A percentile compares a stretch with the other conserved stretches of the same genome.
Evolutionary conservation across 37 sponge, comb jelly and placozoan species (phyloP).

Genomic region (Agelas oroides): DNA sequence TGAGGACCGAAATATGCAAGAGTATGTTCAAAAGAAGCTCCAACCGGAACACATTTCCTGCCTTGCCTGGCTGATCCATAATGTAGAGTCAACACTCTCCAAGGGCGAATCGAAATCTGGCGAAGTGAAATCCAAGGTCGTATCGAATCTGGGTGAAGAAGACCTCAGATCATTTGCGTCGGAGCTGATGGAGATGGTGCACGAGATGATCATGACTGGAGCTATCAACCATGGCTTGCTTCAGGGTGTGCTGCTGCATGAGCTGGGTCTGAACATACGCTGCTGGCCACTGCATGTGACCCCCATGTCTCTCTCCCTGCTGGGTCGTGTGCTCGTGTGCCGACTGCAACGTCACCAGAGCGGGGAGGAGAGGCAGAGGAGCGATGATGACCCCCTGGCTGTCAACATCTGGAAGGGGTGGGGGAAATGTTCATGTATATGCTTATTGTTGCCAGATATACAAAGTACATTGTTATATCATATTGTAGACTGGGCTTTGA

Average conservation of each 20-base stretch:
- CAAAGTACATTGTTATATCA: neutral
- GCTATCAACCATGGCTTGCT: conserved; percentile 9
- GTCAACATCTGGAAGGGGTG: conserved; percentile 83
- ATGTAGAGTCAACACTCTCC: conserved; percentile 15
- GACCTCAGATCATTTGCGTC: conserved; percentile 5
- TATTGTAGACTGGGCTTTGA: no score
- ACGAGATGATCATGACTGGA: conserved; percentile 49
- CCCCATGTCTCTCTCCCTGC: conserved; percentile 48
- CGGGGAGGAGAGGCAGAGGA: no score
- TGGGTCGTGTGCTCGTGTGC: conserved; percentile 71
- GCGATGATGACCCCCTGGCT: conserved; percentile 61
- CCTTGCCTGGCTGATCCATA: conserved; percentile 52
- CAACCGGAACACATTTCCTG: conserved; percentile 43
- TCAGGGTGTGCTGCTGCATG: conserved; percentile 61
- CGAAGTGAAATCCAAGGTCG: neutral
- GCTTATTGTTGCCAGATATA: neutral
- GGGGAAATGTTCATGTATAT: neutral
- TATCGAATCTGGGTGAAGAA: neutral
- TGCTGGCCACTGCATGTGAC: conserved; percentile 75
- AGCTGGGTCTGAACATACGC: conserved; percentile 64
- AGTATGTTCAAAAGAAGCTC: conserved; percentile 15
- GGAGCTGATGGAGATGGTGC: conserved; percentile 29
- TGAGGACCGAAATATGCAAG: neutral
- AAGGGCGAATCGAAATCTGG: neutral
- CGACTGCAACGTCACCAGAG: conserved; percentile 15